phyloP scores from a whole-genome alignment of 2,888 invertebrate species.

The Agonopterix subpropinquella region DNA sequence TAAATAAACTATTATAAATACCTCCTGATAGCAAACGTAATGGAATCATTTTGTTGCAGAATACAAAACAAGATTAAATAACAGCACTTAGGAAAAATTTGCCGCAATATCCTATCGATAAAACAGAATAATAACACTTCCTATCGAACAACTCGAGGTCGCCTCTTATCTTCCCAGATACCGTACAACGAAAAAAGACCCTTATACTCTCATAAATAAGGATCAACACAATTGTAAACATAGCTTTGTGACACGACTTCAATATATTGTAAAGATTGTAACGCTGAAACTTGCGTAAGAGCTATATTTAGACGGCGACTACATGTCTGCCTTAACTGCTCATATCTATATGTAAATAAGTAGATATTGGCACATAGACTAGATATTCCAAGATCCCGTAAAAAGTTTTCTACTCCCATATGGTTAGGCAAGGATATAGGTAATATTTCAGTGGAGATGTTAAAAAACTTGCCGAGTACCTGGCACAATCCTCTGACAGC shows the following conservation, averaged over 20 bases:
- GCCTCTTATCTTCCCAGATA: conserved; percentile 7
- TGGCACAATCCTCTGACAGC: no score
- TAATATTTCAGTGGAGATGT: no score
- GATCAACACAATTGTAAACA: neutral
- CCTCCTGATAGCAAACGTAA: no score
- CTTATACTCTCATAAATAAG: neutral
- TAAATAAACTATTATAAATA: no score
- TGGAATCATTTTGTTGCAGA: no score
- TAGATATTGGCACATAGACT: neutral
- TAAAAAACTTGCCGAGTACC: no score
- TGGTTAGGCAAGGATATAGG: no score
- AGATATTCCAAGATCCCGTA: neutral
- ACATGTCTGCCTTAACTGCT: conserved; percentile 17
- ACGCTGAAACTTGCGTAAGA: conserved; percentile 19
- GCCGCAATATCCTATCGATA: neutral
- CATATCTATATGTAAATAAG: neutral
- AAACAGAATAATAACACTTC: neutral
- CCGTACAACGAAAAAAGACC: neutral
- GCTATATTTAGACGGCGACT: conserved; percentile 30
- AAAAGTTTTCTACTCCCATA: no score
- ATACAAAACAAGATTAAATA: neutral
- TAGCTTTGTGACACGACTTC: neutral
- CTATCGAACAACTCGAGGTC: conserved; percentile 9
- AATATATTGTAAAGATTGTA: neutral
- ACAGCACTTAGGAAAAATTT: conserved; percentile 8